Evolutionary conservation across 2,797 vertebrate genomes (phyloP).

Genomic region (Acanthurus tractus): DNA sequence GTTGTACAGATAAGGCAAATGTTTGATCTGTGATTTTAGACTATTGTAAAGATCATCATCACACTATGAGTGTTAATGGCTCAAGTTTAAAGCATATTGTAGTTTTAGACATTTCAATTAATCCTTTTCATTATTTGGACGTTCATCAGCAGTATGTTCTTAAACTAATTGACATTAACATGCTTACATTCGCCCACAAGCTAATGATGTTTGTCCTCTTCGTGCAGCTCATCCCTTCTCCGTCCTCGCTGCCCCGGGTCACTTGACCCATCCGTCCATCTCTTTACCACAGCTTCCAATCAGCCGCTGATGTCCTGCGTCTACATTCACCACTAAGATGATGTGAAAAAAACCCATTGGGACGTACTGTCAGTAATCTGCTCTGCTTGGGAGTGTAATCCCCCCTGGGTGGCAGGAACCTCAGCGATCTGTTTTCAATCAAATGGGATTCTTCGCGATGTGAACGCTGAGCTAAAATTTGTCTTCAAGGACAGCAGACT

Average conservation of each 20-base stretch:
- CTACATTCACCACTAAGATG: conserved; percentile 19
- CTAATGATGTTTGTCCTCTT: conserved; percentile 26
- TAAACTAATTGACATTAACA: background rate
- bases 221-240: conserved; percentile 94
- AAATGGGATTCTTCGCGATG: conserved; percentile 44
- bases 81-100: background rate
- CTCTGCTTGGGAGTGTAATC: conserved; percentile 52
- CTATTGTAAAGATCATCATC: background rate
- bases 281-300: conserved; percentile 89
- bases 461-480: conserved; percentile 54
- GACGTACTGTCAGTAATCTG: conserved; percentile 35
- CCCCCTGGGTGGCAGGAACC: conserved; percentile 25
- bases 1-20: background rate
- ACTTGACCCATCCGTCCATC: conserved; percentile 86
- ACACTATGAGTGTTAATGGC: background rate
- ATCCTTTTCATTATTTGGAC: background rate
- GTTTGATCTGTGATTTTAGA: conserved; percentile 1
- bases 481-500: conserved; percentile 44
- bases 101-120: background rate
- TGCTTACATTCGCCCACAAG: background rate
- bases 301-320: conserved; percentile 82
- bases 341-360: conserved; percentile 37
- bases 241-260: conserved; percentile 88
- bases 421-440: conserved; percentile 43
- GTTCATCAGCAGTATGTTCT: background rate